Base-by-base conservation (phyloP, 2,113 vertebrate species). In the Chionis minor region DNA sequence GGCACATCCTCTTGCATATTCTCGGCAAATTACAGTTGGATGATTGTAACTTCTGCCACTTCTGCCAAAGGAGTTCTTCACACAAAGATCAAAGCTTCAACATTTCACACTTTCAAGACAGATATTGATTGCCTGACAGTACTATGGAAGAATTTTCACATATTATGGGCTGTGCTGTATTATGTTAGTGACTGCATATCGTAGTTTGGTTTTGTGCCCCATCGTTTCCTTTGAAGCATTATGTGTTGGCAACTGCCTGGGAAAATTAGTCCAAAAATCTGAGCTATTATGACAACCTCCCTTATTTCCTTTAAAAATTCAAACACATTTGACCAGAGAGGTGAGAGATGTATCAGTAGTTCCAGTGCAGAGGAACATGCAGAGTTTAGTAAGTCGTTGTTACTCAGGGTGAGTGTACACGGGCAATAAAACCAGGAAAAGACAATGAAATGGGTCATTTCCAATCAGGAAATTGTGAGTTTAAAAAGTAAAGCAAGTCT, bases 71-170 rank as follows among this genome's bases (percentile, higher is more conserved):
- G 81, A 92, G 32, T 59, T 93, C 88, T 94, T 81, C n/a, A 2
- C 22, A 70, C 51, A 65, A 88, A 95, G 92, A 95, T 97, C 88
- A 95, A 97, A 97, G 94, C 73, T 86, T 78, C 92, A 84, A 7
- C 72, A 72, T 88, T 94, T 94, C 91, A 80, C 52, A 12, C 86
- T 96, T 92, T 38, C 61, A 72, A 81, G 88, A 92, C 58, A 81
- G 49, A 63, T 61, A 80, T 9, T 72, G 92, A 95, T 73, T 96
- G 83, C 86, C 88, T 87, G 91, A 78, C 65, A 65, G 70, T 19
- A 33, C 65, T 71, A 9, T 27, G 49, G 83, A 87, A 92, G 44
- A 74, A 87, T 85, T 91, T 67, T 40, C 87, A 49, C 47, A 5
- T 55, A 45, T 73, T 81, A 42, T 17, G 58, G 70, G 27, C 62